Conservation (phyloP, 2,888 invertebrate species). For the Lymantria monacha region DNA sequence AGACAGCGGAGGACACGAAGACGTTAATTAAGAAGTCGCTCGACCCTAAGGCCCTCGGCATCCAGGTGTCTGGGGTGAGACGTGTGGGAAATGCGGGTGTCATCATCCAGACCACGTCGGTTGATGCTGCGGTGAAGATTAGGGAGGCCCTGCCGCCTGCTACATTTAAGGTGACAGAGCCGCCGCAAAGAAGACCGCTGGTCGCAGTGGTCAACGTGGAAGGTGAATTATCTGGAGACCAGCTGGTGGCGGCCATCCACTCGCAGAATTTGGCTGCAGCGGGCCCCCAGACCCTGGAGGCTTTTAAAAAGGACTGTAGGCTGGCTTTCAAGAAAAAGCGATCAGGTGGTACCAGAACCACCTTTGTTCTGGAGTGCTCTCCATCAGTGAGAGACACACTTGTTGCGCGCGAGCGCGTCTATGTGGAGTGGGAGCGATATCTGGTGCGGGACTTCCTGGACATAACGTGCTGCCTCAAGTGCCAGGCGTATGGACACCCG, state of each 20-base stretch:
- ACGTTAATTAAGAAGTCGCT: conserved; percentile 1
- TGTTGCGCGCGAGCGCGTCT: no score
- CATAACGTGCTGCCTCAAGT: no score
- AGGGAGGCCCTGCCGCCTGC: conserved; percentile 1
- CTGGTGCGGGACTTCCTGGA: no score
- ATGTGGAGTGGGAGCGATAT: no score
- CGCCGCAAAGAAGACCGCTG: conserved; percentile 1
- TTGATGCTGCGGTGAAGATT: conserved; percentile 2
- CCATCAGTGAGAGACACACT: no score
- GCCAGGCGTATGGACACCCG: no score
- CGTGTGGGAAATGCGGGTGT: background rate
- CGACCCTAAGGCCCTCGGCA: conserved; percentile 1
- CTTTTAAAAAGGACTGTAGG: no score
- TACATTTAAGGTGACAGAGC: conserved; percentile 6
- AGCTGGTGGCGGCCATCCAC: background rate
- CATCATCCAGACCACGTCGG: conserved; percentile 7
- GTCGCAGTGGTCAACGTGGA: background rate
- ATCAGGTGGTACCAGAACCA: no score
- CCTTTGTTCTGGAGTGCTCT: no score
- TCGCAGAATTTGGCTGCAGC: background rate
- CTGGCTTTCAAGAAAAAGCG: no score
- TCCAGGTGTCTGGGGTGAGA: background rate
- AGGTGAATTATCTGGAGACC: conserved; percentile 1
- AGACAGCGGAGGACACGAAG: conserved; percentile 12
- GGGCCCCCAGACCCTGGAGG: background rate